phyloP scores from a whole-genome alignment of 2,888 invertebrate genomes.

The Drosophila kuntzei region DNA sequence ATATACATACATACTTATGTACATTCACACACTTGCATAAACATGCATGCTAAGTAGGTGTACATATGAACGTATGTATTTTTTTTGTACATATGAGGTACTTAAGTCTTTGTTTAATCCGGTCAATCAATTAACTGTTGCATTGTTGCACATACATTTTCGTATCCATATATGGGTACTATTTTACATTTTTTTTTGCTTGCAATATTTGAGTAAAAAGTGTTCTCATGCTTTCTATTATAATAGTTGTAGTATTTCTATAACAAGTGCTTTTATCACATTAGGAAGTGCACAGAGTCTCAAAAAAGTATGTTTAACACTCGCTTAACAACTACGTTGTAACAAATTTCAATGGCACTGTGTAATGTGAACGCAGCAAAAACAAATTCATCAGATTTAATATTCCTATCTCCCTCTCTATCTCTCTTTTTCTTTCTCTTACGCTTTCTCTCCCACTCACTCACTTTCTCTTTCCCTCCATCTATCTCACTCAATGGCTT shows the following conservation, averaged over 20 bases:
- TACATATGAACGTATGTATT: no score
- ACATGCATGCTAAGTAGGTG: neutral
- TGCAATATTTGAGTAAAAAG: neutral
- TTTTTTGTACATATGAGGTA: neutral
- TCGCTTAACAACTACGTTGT: constrained; percentile 18
- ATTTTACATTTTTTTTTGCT: neutral
- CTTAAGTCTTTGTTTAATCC: neutral
- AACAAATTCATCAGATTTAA: constrained; percentile 24
- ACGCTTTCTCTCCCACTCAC: neutral
- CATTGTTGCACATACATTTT: constrained; percentile 1
- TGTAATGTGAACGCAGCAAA: neutral
- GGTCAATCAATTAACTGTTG: constrained; percentile 21
- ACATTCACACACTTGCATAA: neutral
- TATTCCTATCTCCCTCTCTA: constrained; percentile 10
- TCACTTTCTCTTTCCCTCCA: neutral
- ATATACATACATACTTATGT: neutral
- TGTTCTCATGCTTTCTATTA: no score
- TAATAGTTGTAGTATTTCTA: no score
- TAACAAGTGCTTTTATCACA: neutral
- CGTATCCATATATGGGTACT: neutral
- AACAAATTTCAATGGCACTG: constrained; percentile 17
- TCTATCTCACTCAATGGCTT: neutral
- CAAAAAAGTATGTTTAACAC: neutral
- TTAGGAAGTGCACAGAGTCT: neutral
- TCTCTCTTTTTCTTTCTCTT: neutral